Evolutionary conservation across 2,797 vertebrate species (phyloP), one percentile per base, ranked within the genome.

Genomic region (Lophius americanus): DNA sequence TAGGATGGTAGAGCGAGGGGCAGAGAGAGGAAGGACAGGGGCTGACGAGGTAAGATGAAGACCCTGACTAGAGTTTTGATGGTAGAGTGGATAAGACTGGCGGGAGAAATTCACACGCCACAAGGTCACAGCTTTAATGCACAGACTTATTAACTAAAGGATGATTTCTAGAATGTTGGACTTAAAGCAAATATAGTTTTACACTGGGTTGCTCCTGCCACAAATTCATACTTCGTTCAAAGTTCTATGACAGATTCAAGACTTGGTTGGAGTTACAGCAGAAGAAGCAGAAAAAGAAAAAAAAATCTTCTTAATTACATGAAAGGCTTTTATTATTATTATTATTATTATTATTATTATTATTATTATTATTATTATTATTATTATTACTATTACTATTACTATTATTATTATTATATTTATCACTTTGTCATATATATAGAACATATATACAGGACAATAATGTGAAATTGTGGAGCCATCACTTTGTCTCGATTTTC

Each of bases 41-140:
- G 51, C 64, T 65, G 33, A n/a, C 12, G 44, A 76, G 57, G 69
- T 46, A 59, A 37, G 63, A 72, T 72, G 49, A 80, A 57, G 65
- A 74, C 64, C 60, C 57, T 62, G 72, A 57, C 68, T 78, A 43
- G 76, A 85, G 81, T 89, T 76, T 82, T 75, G 87, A 86, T 85
- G 80, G 82, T 37, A 38, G 52, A 49, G 60, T 85, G 82, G 75
- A 90, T 87, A 82, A 84, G 47, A 81, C 89, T 83, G 81, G 70
- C 85, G 92, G 84, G 76, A 83, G 62, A 85, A 79, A 76, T 80
- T 62, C 52, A 69, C 78, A 86, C 88, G 46, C 47, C 65, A 85
- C 92, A 91, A 88, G 93, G 90, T 94, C 91, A 90, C 83, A 72
- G 85, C 78, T 63, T 79, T 70, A 68, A 66, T 88, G 52, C 68